Conservation (phyloP, 2,888 invertebrate genomes). For the Cremastinae sp. region DNA sequence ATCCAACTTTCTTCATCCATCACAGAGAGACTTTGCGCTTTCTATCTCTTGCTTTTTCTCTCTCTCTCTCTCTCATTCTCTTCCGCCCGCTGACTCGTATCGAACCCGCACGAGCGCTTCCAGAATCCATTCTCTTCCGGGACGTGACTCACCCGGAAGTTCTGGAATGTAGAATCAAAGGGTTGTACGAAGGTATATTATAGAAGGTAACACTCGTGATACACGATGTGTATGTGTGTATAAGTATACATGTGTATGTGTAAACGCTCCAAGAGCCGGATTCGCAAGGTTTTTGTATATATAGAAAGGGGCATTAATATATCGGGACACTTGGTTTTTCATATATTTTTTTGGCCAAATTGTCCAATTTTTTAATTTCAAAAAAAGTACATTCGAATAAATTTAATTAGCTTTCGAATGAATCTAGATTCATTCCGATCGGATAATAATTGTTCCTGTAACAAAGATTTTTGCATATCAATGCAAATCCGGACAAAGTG, state of each 20-base stretch:
- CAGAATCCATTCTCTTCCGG: conserved; percentile 51
- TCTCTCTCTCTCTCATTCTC: conserved; percentile 24
- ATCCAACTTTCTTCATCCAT: conserved; percentile 52
- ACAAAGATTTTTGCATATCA: no score
- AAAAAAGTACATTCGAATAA: no score
- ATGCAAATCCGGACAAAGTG: no score
- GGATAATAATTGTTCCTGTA: no score
- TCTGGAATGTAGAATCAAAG: conserved; percentile 57
- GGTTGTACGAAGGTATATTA: conserved; percentile 27
- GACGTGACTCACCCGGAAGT: conserved; percentile 56
- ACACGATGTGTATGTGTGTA: conserved; percentile 3
- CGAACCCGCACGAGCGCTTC: conserved; percentile 35
- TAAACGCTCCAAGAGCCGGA: neutral
- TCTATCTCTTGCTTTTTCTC: conserved; percentile 1
- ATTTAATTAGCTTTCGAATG: no score
- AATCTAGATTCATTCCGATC: no score
- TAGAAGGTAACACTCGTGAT: conserved; percentile 30
- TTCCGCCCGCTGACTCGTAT: neutral
- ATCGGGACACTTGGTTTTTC: no score
- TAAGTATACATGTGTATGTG: neutral
- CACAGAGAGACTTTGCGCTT: conserved; percentile 19
- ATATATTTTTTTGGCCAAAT: no score
- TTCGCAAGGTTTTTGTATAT: conserved; percentile 20
- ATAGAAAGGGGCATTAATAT: conserved; percentile 1
- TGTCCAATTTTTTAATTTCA: no score